Base-by-base conservation (phyloP, 2,113 vertebrate genomes). In the Microcebus ravelobensis region DNA sequence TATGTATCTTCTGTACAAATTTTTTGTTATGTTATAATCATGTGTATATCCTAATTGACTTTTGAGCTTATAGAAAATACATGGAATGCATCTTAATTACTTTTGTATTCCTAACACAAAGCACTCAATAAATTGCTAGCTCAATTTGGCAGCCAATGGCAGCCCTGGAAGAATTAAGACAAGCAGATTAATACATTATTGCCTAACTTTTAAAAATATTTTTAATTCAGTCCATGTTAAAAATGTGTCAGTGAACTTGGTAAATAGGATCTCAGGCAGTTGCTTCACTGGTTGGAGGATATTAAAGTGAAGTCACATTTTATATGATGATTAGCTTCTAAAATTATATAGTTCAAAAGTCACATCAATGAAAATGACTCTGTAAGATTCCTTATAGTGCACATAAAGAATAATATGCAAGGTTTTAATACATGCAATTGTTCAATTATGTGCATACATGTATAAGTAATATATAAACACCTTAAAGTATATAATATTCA, bases 71-170 rank as follows among this genome's bases (percentile, higher is more conserved):
- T 45, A 45, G 61, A 79, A 14, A 73, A 42, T 20, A 2, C 25
- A 74, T 2, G 39, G 59, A 88, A 34, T 88, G 31, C 14, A 34
- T 81, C 45, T 36, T 76, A 36, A 76, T 89, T 59, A 70, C 61
- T 73, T 93, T 86, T 79, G 12, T 39, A 55, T 93, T 81, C 39
- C n/a, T 84, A 87, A 90, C 42, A 77, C 77, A 65, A 27, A n/a
- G 27, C 13, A 27, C 45, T 73, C 71, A 45, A 50, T 90, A 94
- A 87, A 90, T 80, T 45, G 25, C 21, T 21, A 59, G 17, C 61
- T 92, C n/a, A 14, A 18, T 91, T 70, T 85, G 34, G 59, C 95
- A 65, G 42, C 59, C 27, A 73, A 74, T 42, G 50, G 25, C 20
- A 71, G 29, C 36, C 31, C 57, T 34, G 52, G 55, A 81, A 81